Conservation (phyloP, 2,113 vertebrate species). For the Origma solitaria region DNA sequence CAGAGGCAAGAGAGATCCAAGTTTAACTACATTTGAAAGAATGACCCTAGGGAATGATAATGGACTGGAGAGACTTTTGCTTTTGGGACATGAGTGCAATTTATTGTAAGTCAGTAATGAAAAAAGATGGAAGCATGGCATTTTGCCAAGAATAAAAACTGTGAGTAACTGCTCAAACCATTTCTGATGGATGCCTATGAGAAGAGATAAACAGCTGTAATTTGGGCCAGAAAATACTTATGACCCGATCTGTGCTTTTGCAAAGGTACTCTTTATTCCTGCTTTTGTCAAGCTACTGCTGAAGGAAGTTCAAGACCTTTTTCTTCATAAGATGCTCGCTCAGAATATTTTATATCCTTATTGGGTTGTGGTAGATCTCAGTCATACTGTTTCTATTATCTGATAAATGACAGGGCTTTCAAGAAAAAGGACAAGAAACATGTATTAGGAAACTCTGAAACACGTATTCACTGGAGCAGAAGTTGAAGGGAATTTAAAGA, state of each 20-base stretch:
- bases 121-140: constrained; percentile 42
- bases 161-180: background rate
- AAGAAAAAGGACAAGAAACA: background rate
- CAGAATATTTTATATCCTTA: constrained; percentile 27
- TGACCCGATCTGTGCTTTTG: background rate
- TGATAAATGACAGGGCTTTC: constrained; percentile 22
- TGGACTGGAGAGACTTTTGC: constrained; percentile 13
- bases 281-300: background rate
- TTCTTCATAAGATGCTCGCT: background rate
- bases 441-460: background rate
- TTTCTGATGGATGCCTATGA: background rate
- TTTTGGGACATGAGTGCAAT: constrained; percentile 47
- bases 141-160: constrained; percentile 22
- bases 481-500: constrained; percentile 11
- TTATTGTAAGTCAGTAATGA: constrained; percentile 33
- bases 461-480: background rate
- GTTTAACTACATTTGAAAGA: constrained; percentile 30
- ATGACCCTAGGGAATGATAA: constrained; percentile 35
- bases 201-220: constrained; percentile 35
- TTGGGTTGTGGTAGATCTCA: constrained; percentile 22
- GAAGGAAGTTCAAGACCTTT: constrained; percentile 36
- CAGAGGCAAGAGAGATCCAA: background rate
- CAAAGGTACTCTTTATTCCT: background rate
- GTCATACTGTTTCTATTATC: background rate
- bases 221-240: constrained; percentile 17